A percentile compares a stretch with the other conserved stretches of the same genome.
Conservation (phyloP, 2,113 vertebrate species). For the Daboia siamensis region DNA sequence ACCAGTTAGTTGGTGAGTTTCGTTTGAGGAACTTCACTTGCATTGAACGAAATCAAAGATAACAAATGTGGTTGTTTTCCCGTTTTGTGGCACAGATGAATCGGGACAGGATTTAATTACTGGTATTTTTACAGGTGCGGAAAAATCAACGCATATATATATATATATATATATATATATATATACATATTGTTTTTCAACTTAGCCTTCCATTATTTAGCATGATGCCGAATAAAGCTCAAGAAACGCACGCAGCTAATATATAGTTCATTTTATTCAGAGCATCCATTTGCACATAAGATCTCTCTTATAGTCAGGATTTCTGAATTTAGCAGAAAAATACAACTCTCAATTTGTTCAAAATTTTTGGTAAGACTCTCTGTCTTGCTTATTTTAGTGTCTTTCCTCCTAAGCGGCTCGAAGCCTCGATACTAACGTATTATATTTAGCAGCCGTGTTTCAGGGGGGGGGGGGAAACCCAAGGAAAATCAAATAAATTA, state of each 20-base stretch:
- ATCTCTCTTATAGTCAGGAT: constrained; percentile 75
- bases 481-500: constrained; percentile 53
- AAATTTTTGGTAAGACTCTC: constrained; percentile 63
- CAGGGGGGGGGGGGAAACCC: constrained; percentile 1
- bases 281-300: constrained; percentile 75
- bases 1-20: constrained; percentile 65
- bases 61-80: constrained; percentile 53
- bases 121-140: constrained; percentile 54
- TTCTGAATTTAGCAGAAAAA: constrained; percentile 75
- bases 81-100: constrained; percentile 64
- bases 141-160: too few relatives aligned
- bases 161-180: too few relatives aligned
- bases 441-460: constrained; percentile 58
- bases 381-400: constrained; percentile 34
- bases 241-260: constrained; percentile 73
- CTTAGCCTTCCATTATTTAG: constrained; percentile 63
- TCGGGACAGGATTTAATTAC: constrained; percentile 52
- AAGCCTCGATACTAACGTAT: constrained; percentile 37
- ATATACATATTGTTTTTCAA: constrained; percentile 16
- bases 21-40: constrained; percentile 56
- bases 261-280: constrained; percentile 76
- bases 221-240: constrained; percentile 63
- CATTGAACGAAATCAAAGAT: constrained; percentile 69
- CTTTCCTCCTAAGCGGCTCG: constrained; percentile 41
- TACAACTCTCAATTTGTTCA: constrained; percentile 65